These are phyloP conservation scores for Chromobotia macracanthus DNA, from an alignment of 2,797 vertebrate species.

Conservation along the genomic window DNA sequence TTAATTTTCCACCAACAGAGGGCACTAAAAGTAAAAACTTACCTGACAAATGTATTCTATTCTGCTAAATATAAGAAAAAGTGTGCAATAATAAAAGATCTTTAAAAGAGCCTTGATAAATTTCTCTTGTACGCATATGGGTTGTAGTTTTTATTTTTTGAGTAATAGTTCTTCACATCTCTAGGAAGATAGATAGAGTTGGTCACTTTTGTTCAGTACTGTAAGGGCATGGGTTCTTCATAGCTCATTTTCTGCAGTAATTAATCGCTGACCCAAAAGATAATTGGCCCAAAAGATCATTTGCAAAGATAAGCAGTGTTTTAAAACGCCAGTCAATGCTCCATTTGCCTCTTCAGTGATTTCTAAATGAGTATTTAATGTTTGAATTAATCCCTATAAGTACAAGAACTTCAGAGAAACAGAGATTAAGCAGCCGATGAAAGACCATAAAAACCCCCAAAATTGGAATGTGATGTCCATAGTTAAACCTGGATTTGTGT, in stretches of 20 bases:
- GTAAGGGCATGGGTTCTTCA: not conserved
- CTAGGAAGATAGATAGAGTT: not conserved
- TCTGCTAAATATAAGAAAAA: not conserved
- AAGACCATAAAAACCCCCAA: not conserved
- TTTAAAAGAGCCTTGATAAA: not conserved
- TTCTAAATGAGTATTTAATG: not conserved
- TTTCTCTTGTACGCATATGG: not conserved
- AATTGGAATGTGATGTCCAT: not conserved
- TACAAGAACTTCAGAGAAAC: not conserved
- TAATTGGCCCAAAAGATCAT: constrained; percentile 2
- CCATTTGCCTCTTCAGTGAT: constrained; percentile 12
- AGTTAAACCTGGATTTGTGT: not conserved
- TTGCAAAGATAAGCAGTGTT: constrained; percentile 4
- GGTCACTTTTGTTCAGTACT: not conserved
- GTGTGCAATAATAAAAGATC: too few relatives aligned
- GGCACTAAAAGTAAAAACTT: not conserved
- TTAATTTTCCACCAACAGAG: not conserved
- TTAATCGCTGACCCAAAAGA: not conserved
- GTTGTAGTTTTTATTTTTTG: not conserved
- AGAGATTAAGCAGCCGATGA: not conserved
- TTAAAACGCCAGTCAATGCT: constrained; percentile 1
- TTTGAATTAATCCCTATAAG: not conserved
- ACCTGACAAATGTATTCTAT: not conserved
- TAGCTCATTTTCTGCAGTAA: constrained; percentile 4
- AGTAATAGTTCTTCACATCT: not conserved